Percentiles rank a stretch among this genome's conserved stretches.
These are phyloP conservation scores for Anabacerthia variegaticeps DNA, from an alignment of 2,797 vertebrate species.

Conservation along the genomic window DNA sequence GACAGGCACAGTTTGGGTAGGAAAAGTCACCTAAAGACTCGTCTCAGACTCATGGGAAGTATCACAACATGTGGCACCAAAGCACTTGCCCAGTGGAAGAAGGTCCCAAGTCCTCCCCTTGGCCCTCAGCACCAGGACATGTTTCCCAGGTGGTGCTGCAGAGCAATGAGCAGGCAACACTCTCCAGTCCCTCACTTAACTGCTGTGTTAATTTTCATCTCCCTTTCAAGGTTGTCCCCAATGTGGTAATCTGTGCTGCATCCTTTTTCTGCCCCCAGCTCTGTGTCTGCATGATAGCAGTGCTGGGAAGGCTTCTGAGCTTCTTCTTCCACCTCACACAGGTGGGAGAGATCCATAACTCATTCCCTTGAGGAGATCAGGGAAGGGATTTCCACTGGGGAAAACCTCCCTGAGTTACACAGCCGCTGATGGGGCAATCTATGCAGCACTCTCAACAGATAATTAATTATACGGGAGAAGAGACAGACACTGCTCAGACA, in stretches of 20 bases:
- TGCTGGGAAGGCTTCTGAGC: background rate
- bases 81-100: background rate
- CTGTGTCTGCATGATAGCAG: background rate
- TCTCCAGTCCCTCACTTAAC: background rate
- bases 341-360: background rate
- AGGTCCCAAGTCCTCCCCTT: background rate
- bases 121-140: background rate
- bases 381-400: background rate
- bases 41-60: background rate
- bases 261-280: background rate
- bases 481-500: background rate
- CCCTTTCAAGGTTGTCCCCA: background rate
- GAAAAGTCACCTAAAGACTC: background rate
- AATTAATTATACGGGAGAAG: background rate
- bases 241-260: fast-evolving
- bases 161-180: background rate
- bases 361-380: too few relatives aligned
- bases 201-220: background rate
- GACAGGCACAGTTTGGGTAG: too few relatives aligned
- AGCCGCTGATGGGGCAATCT: background rate
- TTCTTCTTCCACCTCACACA: background rate
- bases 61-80: fast-evolving
- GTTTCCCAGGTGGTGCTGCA: background rate
- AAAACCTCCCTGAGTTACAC: background rate
- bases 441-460: background rate